Conservation (phyloP, 92 coral and sea anemone genomes). For the Muricea muricata region DNA sequence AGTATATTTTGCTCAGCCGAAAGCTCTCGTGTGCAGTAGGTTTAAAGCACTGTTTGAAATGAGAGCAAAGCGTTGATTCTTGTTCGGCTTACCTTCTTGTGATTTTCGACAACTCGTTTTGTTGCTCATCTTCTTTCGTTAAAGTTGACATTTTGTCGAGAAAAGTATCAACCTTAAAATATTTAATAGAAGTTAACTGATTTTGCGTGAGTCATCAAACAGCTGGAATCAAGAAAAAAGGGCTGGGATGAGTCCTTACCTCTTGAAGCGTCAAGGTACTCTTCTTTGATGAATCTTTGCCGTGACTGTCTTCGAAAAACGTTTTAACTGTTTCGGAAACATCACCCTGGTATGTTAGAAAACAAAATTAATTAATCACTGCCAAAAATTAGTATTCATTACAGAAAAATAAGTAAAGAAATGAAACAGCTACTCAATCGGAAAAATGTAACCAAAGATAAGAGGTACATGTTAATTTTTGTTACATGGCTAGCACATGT, state of each 20-base stretch:
- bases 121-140: constrained; percentile 89
- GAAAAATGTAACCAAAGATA: too few relatives aligned
- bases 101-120: constrained; percentile 76
- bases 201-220: too few relatives aligned
- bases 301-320: constrained; percentile 68
- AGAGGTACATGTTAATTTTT: too few relatives aligned
- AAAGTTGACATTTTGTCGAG: constrained; percentile 78
- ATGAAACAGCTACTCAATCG: neutral
- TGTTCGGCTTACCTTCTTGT: constrained; percentile 57
- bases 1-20: too few relatives aligned
- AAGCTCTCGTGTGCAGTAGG: too few relatives aligned
- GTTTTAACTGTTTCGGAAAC: constrained; percentile 82
- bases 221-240: too few relatives aligned
- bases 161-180: constrained; percentile 75
- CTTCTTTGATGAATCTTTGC: constrained; percentile 71
- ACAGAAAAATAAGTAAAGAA: neutral
- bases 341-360: constrained; percentile 72
- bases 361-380: neutral
- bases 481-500: too few relatives aligned
- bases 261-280: constrained; percentile 80
- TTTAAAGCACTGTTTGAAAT: too few relatives aligned
- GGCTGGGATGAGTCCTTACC: too few relatives aligned
- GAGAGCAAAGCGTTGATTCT: too few relatives aligned
- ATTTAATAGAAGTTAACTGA: too few relatives aligned
- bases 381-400: neutral